Percentiles rank a stretch among this genome's conserved stretches.
phyloP scores from a whole-genome alignment of 2,113 vertebrate species.

The Riparia riparia region DNA sequence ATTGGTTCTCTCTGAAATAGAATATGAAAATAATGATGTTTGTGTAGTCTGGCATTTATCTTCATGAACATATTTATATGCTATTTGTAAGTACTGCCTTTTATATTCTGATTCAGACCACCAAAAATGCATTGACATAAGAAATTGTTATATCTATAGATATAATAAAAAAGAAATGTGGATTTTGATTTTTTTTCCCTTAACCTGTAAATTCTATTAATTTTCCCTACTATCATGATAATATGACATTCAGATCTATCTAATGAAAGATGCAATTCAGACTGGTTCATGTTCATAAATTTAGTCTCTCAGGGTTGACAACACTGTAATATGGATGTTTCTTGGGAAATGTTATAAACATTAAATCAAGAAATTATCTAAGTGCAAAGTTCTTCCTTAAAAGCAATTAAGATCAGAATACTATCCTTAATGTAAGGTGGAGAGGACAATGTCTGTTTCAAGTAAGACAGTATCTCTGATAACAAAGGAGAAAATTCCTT shows the following conservation, averaged over 20 bases:
- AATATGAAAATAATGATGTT: not conserved
- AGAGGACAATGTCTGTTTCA: not conserved
- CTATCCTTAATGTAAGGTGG: not conserved
- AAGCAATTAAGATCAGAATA: not conserved
- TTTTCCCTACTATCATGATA: not conserved
- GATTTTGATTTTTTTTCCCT: not conserved
- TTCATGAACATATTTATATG: accelerated
- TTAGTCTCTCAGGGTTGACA: not conserved
- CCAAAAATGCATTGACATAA: not conserved
- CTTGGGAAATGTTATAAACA: not conserved
- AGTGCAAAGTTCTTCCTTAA: not conserved
- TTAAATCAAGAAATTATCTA: not conserved
- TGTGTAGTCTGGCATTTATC: not conserved
- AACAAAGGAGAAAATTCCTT: not conserved
- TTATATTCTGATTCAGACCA: not conserved
- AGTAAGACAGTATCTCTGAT: not conserved
- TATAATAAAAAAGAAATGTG: not conserved
- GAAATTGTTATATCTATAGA: not conserved
- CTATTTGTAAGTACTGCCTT: not conserved
- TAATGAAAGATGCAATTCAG: not conserved
- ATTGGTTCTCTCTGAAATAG: not conserved
- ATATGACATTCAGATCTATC: not conserved
- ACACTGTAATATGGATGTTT: not conserved
- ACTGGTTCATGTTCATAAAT: not conserved
- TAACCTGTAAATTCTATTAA: not conserved